Evolutionary conservation across 2,888 invertebrate species (phyloP).

Genomic region (Mesorhabditis sp.): DNA sequence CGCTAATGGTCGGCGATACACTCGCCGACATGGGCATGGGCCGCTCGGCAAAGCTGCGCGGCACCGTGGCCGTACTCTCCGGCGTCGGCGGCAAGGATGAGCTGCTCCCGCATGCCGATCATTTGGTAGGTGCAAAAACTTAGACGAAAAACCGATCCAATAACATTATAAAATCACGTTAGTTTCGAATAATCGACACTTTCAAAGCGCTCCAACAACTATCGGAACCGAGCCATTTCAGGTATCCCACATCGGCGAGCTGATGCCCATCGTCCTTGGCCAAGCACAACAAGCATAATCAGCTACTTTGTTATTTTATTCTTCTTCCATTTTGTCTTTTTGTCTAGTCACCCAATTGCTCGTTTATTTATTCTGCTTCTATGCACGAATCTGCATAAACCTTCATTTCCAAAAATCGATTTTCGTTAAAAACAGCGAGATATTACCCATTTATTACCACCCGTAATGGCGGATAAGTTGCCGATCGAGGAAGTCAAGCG

Average conservation of each 20-base stretch:
- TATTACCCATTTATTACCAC: background rate
- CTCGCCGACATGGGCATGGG: constrained; percentile 62
- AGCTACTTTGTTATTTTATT: too few relatives aligned
- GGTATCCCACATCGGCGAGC: constrained; percentile 38
- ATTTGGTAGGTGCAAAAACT: constrained; percentile 26
- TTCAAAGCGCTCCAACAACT: too few relatives aligned
- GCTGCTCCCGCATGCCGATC: constrained; percentile 47
- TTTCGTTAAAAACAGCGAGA: too few relatives aligned
- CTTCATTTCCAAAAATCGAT: too few relatives aligned
- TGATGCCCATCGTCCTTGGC: constrained; percentile 31
- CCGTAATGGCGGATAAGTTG: constrained; percentile 9
- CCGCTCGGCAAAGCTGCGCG: constrained; percentile 59
- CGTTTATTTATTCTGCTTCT: too few relatives aligned
- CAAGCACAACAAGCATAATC: background rate
- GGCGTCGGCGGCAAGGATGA: constrained; percentile 56
- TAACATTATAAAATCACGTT: too few relatives aligned
- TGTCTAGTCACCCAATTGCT: too few relatives aligned
- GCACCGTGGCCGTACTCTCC: constrained; percentile 61
- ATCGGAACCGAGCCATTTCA: too few relatives aligned
- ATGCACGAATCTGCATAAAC: too few relatives aligned
- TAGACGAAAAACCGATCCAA: too few relatives aligned
- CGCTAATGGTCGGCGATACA: constrained; percentile 62
- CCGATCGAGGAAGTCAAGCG: constrained; percentile 8
- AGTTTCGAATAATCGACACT: too few relatives aligned
- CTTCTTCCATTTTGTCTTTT: too few relatives aligned